phyloP scores from a whole-genome alignment of 2,888 invertebrate genomes.

The Alloscopus bannaensis region DNA sequence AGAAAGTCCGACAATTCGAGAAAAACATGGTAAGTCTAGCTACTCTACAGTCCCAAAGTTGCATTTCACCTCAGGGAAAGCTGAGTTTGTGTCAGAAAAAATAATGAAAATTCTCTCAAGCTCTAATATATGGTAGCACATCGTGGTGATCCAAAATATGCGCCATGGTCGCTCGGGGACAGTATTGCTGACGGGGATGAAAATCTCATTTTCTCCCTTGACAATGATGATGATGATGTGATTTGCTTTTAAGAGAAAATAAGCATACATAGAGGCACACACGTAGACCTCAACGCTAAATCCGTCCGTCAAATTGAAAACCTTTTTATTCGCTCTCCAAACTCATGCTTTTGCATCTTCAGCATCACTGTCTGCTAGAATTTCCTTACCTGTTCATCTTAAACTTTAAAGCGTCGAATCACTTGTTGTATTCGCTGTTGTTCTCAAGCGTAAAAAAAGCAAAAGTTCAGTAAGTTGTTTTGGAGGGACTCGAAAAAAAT shows the following conservation, averaged over 20 bases:
- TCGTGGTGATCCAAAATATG: conserved; percentile 61
- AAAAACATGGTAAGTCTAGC: conserved; percentile 70
- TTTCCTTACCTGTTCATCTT: too few species aligned
- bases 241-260: conserved; percentile 19
- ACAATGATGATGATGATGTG: conserved; percentile 42
- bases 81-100: background rate
- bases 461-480: too few species aligned
- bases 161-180: conserved; percentile 37
- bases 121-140: too few species aligned
- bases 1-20: conserved; percentile 72
- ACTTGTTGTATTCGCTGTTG: too few species aligned
- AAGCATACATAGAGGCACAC: conserved; percentile 38
- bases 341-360: background rate
- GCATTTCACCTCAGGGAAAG: background rate
- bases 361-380: too few species aligned
- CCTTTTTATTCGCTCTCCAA: background rate
- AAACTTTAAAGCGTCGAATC: too few species aligned
- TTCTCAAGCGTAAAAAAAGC: too few species aligned
- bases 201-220: conserved; percentile 65
- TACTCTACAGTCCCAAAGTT: background rate
- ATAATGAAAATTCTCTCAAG: background rate
- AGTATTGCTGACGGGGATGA: conserved; percentile 62
- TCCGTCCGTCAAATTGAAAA: conserved; percentile 23
- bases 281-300: conserved; percentile 1
- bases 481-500: conserved; percentile 36